Percentiles rank a stretch among this genome's conserved stretches.
phyloP scores from a whole-genome alignment of 2,888 invertebrate genomes.

The Melieria omissa region DNA sequence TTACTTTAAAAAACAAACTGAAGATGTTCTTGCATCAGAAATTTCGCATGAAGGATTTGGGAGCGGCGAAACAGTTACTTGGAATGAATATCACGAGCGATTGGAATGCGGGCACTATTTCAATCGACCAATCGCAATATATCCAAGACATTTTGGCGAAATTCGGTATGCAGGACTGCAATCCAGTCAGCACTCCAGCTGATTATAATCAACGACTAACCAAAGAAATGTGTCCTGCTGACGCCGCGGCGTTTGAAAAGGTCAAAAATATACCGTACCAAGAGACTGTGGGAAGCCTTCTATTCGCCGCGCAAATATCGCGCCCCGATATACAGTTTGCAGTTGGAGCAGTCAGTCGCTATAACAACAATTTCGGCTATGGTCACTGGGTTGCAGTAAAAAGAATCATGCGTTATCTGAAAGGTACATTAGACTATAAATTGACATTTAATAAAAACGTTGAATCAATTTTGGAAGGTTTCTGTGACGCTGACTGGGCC shows the following conservation, averaged over 20 bases:
- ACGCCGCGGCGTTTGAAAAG: neutral
- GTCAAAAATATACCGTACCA: neutral
- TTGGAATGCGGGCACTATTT: conserved; percentile 5
- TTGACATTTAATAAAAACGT: too few relatives aligned
- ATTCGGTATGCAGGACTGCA: conserved; percentile 22
- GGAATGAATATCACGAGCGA: conserved; percentile 22
- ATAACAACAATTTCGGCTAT: conserved; percentile 37
- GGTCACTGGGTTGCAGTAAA: conserved; percentile 36
- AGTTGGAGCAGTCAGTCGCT: conserved; percentile 32
- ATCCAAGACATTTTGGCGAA: conserved; percentile 4
- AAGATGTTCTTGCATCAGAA: conserved; percentile 26
- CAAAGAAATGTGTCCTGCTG: conserved; percentile 24
- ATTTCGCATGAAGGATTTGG: conserved; percentile 13
- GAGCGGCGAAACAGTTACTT: conserved; percentile 14
- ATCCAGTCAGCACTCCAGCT: conserved; percentile 24
- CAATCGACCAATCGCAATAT: conserved; percentile 25
- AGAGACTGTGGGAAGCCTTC: conserved; percentile 33
- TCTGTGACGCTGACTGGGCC: conserved; percentile 13
- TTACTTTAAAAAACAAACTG: conserved; percentile 22
- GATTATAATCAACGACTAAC: conserved; percentile 22
- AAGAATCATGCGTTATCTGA: neutral
- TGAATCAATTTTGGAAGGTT: neutral
- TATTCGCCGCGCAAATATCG: conserved; percentile 35
- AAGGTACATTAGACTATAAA: neutral
- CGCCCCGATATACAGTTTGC: conserved; percentile 35